Evolutionary conservation across 2,888 invertebrate genomes (phyloP).

Genomic region (Eurois occulta): DNA sequence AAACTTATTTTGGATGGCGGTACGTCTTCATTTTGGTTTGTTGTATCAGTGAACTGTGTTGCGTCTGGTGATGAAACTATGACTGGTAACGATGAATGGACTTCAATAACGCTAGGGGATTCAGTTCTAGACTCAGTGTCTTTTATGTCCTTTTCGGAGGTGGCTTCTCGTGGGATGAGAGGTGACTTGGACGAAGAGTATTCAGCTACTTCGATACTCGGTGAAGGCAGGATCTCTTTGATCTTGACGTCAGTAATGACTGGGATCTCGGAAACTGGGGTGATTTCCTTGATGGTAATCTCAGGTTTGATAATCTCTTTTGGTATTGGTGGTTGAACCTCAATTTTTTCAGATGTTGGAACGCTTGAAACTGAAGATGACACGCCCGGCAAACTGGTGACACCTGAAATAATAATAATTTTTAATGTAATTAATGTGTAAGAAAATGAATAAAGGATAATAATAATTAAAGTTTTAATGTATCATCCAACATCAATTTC

Average conservation of each 20-base stretch:
- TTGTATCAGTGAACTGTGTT: constrained; percentile 67
- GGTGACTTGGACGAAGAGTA: constrained; percentile 87
- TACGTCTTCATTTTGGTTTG: constrained; percentile 72
- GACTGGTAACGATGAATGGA: constrained; percentile 70
- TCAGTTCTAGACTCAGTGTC: constrained; percentile 74
- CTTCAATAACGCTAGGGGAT: constrained; percentile 75
- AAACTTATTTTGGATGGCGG: constrained; percentile 85
- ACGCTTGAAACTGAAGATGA: constrained; percentile 72
- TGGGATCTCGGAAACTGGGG: constrained; percentile 89
- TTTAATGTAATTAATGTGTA: too few relatives aligned
- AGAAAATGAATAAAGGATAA: too few relatives aligned
- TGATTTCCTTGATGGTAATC: constrained; percentile 91
- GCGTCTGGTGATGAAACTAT: constrained; percentile 67
- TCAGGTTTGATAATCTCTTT: constrained; percentile 81
- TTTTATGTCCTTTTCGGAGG: constrained; percentile 78
- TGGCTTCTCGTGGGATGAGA: constrained; percentile 84
- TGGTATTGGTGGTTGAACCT: constrained; percentile 67
- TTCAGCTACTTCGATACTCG: constrained; percentile 82
- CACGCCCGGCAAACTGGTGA: constrained; percentile 80
- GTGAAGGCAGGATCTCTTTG: constrained; percentile 85
- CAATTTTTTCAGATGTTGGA: constrained; percentile 69
- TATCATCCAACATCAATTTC: not conserved
- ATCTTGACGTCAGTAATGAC: constrained; percentile 86
- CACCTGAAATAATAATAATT: constrained; percentile 76
- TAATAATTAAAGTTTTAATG: not conserved